These are phyloP conservation scores for Enteromius unitaeniatus DNA, from an alignment of 2,797 vertebrate species.

Conservation along the genomic window DNA sequence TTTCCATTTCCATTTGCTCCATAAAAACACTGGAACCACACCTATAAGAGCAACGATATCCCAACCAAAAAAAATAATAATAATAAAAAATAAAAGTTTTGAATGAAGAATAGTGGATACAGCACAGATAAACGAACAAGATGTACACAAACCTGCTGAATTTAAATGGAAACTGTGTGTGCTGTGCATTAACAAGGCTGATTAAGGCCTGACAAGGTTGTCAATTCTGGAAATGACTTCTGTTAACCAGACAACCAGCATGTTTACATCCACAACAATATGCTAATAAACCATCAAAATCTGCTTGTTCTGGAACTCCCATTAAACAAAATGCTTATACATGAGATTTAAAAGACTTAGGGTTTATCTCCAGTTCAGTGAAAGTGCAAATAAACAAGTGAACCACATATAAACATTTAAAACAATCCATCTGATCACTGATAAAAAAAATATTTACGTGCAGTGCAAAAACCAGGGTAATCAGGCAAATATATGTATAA, in stretches of 20 bases:
- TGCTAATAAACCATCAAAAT: not conserved
- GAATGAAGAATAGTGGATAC: too few species aligned
- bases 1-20: not conserved
- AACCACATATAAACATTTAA: not conserved
- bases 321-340: not conserved
- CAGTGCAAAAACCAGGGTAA: not conserved
- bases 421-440: not conserved
- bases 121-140: not conserved
- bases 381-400: not conserved
- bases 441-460: not conserved
- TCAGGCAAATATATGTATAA: not conserved
- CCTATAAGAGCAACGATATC: not conserved
- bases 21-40: constrained; percentile 4
- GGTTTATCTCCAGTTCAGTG: not conserved
- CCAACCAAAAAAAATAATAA: not conserved
- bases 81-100: not conserved
- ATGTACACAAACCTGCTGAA: not conserved
- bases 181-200: not conserved
- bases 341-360: not conserved
- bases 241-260: not conserved
- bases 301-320: not conserved
- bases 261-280: not conserved
- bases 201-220: not conserved
- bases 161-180: not conserved
- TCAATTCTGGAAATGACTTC: not conserved